Conservation (phyloP, 2,113 vertebrate species). For the Etheostoma spectabile region DNA sequence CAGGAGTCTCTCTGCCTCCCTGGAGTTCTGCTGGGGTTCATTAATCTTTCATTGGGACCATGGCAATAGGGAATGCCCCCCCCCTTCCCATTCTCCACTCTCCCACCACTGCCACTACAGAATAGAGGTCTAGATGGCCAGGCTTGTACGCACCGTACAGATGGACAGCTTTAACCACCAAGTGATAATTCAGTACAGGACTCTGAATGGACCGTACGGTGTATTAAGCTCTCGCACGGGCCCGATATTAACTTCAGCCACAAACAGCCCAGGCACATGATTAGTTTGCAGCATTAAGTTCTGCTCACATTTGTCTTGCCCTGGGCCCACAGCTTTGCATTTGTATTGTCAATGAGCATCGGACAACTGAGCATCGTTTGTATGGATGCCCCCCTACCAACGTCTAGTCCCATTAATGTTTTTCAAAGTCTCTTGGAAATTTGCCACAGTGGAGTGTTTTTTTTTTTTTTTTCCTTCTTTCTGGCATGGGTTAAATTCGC, state of each 20-base stretch:
- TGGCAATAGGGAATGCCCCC: slow-evolving; percentile 79
- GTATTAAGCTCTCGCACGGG: slow-evolving; percentile 19
- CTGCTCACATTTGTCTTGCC: slow-evolving; percentile 56
- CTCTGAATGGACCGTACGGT: slow-evolving; percentile 45
- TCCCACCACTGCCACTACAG: slow-evolving; percentile 35
- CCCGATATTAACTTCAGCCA: slow-evolving; percentile 46
- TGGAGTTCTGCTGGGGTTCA: slow-evolving; percentile 85
- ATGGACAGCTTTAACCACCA: slow-evolving; percentile 30
- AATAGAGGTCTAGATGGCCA: slow-evolving; percentile 46
- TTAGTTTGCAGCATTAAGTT: slow-evolving; percentile 58
- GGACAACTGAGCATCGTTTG: slow-evolving; percentile 50
- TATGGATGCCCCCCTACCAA: slow-evolving; percentile 57
- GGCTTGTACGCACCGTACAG: slow-evolving; percentile 30
- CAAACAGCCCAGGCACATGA: slow-evolving; percentile 30
- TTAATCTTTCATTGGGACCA: slow-evolving; percentile 88
- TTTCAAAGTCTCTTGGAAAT: slow-evolving; percentile 75
- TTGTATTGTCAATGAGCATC: slow-evolving; percentile 71
- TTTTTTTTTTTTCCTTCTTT: background rate
- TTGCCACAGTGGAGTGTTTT: slow-evolving; percentile 61
- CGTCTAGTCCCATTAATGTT: slow-evolving; percentile 76
- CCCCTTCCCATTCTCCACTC: slow-evolving; percentile 19
- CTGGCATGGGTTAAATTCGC: slow-evolving; percentile 67
- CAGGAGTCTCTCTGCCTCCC: slow-evolving; percentile 84
- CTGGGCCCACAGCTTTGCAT: slow-evolving; percentile 66
- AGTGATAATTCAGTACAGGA: slow-evolving; percentile 22